Conservation (phyloP, 2,113 vertebrate species). For the Rhabdornis inornatus region DNA sequence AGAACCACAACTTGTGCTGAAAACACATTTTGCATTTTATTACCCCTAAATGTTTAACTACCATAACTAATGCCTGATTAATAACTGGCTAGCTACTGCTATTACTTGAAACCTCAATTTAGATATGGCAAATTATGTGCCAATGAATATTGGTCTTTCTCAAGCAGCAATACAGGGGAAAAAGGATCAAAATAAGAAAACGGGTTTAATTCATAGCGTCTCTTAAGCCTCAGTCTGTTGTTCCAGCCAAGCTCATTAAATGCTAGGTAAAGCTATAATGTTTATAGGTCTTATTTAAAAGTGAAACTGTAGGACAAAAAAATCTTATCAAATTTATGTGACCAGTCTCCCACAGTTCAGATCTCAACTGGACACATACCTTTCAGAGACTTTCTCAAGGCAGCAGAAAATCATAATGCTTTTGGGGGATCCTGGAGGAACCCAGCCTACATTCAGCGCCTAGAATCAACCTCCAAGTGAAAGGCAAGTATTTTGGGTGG, state of each 20-base stretch:
- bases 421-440: background rate
- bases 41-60: slow-evolving; percentile 70
- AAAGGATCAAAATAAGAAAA: slow-evolving; percentile 16
- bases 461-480: background rate
- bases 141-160: background rate
- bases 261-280: background rate
- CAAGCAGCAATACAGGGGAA: background rate
- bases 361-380: background rate
- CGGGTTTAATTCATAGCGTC: background rate
- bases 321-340: background rate
- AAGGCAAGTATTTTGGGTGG: background rate
- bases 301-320: background rate
- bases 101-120: slow-evolving; percentile 31
- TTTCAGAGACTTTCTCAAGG: background rate
- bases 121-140: background rate
- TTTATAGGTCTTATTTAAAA: background rate
- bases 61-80: slow-evolving; percentile 71
- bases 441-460: background rate
- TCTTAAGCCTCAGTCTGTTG: background rate
- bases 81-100: slow-evolving; percentile 38
- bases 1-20: slow-evolving; percentile 35
- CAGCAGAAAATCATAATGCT: background rate
- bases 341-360: background rate
- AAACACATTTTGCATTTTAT: slow-evolving; percentile 73
- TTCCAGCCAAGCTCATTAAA: background rate